phyloP scores from a whole-genome alignment of 2,797 vertebrate species.

The Cyclura pinguis region DNA sequence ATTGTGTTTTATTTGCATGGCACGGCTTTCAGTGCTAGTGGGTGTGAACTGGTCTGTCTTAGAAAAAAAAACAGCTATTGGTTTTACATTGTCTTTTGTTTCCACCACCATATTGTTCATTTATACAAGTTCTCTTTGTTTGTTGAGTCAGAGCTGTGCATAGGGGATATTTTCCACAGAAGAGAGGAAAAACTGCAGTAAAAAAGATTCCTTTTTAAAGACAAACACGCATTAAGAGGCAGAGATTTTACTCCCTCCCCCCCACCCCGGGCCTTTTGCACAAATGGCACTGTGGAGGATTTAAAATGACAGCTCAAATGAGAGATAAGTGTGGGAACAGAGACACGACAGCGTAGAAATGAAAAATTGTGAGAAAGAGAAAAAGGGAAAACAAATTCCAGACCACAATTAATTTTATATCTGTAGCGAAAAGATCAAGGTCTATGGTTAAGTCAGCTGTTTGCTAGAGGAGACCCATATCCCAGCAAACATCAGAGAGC shows the following conservation, averaged over 20 bases:
- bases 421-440: constrained; percentile 2
- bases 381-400: not conserved
- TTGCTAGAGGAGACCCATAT: not conserved
- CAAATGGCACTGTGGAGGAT: not conserved
- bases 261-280: not conserved
- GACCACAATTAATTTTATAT: accelerated
- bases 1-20: constrained; percentile 42
- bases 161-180: constrained; percentile 44
- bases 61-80: not conserved
- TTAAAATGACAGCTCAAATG: constrained; percentile 27
- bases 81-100: constrained; percentile 64
- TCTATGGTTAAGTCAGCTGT: not conserved
- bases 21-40: constrained; percentile 43
- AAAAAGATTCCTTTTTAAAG: constrained; percentile 47
- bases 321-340: constrained; percentile 30
- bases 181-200: constrained; percentile 43
- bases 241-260: constrained; percentile 1
- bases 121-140: constrained; percentile 62
- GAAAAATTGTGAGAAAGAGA: constrained; percentile 16
- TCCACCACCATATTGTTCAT: constrained; percentile 63
- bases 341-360: not conserved
- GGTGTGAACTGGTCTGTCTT: not conserved
- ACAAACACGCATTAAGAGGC: not conserved
- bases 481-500: not conserved
- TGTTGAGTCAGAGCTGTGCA: constrained; percentile 59